phyloP scores from a whole-genome alignment of 1,140 invertebrate species.

The Antheraea pernyi region DNA sequence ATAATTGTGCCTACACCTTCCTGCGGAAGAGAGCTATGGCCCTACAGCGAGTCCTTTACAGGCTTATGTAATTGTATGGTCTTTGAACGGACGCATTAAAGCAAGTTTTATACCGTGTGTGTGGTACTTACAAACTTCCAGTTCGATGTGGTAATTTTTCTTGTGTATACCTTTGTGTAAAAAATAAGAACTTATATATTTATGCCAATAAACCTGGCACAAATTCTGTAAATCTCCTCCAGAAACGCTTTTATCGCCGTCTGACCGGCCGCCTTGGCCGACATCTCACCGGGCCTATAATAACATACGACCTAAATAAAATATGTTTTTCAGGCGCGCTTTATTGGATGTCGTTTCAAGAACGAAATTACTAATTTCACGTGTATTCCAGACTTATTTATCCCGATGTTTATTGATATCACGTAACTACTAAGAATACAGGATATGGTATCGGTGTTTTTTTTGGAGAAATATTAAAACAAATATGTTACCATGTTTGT shows the following conservation, averaged over 20 bases:
- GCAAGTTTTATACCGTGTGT: too few relatives aligned
- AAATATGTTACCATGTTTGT: too few relatives aligned
- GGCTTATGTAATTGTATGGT: too few relatives aligned
- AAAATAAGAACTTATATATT: not conserved
- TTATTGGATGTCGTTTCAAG: conserved; percentile 18
- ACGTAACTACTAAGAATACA: too few relatives aligned
- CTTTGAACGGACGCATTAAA: too few relatives aligned
- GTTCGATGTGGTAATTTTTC: too few relatives aligned
- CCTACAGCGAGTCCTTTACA: too few relatives aligned
- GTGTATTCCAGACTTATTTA: not conserved
- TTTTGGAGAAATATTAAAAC: too few relatives aligned
- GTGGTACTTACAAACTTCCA: too few relatives aligned
- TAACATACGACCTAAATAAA: conserved; percentile 25
- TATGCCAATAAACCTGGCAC: conserved; percentile 9
- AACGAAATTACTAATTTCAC: conserved; percentile 13
- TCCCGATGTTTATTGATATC: not conserved
- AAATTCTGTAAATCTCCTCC: conserved; percentile 1
- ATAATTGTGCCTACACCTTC: too few relatives aligned
- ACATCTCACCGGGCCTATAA: conserved; percentile 14
- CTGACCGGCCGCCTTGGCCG: conserved; percentile 23
- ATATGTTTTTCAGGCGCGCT: conserved; percentile 13
- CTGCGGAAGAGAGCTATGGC: too few relatives aligned
- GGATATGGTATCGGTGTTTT: too few relatives aligned
- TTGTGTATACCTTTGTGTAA: not conserved
- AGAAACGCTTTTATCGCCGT: conserved; percentile 11